phyloP scores from a whole-genome alignment of 2,888 invertebrate species.

The Omphaloscelis lunosa region DNA sequence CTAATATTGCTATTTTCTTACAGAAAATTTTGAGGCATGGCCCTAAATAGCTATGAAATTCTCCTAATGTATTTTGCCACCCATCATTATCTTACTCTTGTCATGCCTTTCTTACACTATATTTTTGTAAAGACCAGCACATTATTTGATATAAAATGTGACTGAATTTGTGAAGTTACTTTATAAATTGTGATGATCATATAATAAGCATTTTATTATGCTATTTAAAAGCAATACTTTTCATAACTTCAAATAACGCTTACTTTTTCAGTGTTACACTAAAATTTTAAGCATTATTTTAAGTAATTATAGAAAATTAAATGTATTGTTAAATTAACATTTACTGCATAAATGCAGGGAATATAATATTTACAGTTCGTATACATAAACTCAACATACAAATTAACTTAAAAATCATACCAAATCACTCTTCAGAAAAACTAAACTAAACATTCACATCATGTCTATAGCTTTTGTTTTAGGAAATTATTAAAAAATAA shows the following conservation, averaged over 20 bases:
- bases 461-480: conserved; percentile 73
- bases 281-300: conserved; percentile 69
- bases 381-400: conserved; percentile 72
- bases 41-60: conserved; percentile 55
- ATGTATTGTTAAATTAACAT: conserved; percentile 70
- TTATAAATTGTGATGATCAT: conserved; percentile 69
- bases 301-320: conserved; percentile 44
- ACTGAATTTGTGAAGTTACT: conserved; percentile 68
- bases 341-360: conserved; percentile 70
- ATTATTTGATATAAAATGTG: conserved; percentile 63
- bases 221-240: conserved; percentile 75
- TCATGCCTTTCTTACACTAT: conserved; percentile 45
- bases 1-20: conserved; percentile 42
- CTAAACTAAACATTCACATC: conserved; percentile 72
- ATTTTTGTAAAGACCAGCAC: conserved; percentile 34
- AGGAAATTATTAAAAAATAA: conserved; percentile 84
- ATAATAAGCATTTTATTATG: conserved; percentile 69
- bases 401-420: conserved; percentile 68
- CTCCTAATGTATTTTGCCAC: conserved; percentile 34
- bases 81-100: conserved; percentile 38
- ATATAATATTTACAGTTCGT: conserved; percentile 75
- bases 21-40: conserved; percentile 49
- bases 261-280: conserved; percentile 68
- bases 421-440: conserved; percentile 63
- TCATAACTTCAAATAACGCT: conserved; percentile 67